Evolutionary conservation across 2,888 invertebrate genomes (phyloP).

Genomic region (Phymatocera aterrima): DNA sequence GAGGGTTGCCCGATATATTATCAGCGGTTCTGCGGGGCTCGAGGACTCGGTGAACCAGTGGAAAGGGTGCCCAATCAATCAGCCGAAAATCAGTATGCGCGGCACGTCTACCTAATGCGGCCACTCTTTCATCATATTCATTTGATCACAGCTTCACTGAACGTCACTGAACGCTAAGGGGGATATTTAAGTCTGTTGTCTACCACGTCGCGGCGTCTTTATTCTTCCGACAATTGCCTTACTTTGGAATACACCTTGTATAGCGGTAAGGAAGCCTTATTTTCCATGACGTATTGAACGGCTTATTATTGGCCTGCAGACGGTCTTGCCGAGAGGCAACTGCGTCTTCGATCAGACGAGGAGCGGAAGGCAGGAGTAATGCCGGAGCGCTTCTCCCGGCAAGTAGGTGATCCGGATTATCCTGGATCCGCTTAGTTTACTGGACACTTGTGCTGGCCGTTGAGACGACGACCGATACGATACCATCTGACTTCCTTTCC

Average conservation of each 20-base stretch:
- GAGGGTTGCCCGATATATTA: conserved; percentile 50
- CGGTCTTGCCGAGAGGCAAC: conserved; percentile 66
- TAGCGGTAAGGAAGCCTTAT: conserved; percentile 28
- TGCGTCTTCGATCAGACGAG: conserved; percentile 64
- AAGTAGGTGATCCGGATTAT: conserved; percentile 74
- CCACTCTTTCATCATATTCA: conserved; percentile 75
- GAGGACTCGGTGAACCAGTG: conserved; percentile 43
- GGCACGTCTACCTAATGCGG: conserved; percentile 74
- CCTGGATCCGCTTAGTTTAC: conserved; percentile 72
- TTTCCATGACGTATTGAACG: conserved; percentile 42
- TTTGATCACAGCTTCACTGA: conserved; percentile 69
- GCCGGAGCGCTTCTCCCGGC: conserved; percentile 59
- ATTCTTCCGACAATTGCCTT: background rate
- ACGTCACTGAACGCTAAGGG: conserved; percentile 67
- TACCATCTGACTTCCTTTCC: conserved; percentile 31
- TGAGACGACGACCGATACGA: conserved; percentile 66
- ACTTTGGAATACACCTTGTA: background rate
- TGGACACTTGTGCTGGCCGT: conserved; percentile 71
- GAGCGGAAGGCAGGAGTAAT: conserved; percentile 65
- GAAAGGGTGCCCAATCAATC: conserved; percentile 74
- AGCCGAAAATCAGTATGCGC: conserved; percentile 74
- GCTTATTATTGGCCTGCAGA: conserved; percentile 59
- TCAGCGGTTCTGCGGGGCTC: conserved; percentile 50
- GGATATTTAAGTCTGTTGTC: conserved; percentile 66
- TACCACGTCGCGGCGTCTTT: background rate